These are phyloP conservation scores for Nesidiocoris tenuis DNA, from an alignment of 2,888 invertebrate species.

Conservation along the genomic window DNA sequence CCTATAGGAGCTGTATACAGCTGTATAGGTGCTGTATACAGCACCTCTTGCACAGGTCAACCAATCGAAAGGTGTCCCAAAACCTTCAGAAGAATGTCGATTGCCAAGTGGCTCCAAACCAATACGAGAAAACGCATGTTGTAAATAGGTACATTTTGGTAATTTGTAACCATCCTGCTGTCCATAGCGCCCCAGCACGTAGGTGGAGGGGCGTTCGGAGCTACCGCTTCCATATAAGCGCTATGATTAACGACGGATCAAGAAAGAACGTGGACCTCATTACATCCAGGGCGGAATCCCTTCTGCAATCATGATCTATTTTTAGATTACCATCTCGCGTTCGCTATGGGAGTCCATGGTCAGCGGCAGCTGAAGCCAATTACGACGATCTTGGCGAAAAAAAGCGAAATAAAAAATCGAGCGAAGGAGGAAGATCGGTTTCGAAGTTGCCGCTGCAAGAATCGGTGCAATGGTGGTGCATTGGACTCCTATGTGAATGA, in stretches of 20 bases:
- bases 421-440: neutral
- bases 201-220: too few species aligned
- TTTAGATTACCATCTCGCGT: neutral
- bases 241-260: neutral
- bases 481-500: constrained; percentile 28
- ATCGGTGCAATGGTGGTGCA: neutral
- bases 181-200: too few species aligned
- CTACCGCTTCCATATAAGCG: neutral
- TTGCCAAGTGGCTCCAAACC: too few species aligned
- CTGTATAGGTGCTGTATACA: too few species aligned
- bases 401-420: neutral
- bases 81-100: too few species aligned
- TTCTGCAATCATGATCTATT: neutral
- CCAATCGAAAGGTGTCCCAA: too few species aligned
- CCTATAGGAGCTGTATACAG: too few species aligned
- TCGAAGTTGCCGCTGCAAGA: neutral
- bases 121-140: too few species aligned
- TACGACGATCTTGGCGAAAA: neutral
- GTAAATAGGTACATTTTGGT: too few species aligned
- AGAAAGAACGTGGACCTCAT: neutral
- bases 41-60: too few species aligned
- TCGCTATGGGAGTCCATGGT: neutral
- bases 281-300: neutral
- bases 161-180: too few species aligned
- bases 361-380: neutral